Evolutionary conservation across 2,797 vertebrate genomes (phyloP).

Genomic region (Poeciliopsis paucimaculata): DNA sequence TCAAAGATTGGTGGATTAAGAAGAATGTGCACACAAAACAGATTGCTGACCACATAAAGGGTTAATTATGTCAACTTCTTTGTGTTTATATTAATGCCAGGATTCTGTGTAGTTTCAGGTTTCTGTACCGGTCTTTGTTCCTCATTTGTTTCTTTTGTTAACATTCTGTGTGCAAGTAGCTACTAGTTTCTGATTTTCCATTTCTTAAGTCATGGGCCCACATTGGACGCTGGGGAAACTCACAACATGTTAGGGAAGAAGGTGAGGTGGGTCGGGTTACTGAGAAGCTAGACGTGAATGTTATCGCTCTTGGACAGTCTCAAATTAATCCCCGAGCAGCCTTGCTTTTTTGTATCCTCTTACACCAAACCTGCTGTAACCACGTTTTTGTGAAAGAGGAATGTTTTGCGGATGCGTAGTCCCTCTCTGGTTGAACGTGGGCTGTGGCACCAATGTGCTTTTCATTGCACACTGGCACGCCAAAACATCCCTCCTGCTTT

Average conservation of each 20-base stretch:
- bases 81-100: background rate
- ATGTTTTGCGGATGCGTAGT: constrained; percentile 52
- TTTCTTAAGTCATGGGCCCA: background rate
- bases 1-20: background rate
- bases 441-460: constrained; percentile 54
- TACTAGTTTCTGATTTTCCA: background rate
- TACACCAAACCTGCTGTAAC: constrained; percentile 30
- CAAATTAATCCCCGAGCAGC: background rate
- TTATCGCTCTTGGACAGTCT: background rate
- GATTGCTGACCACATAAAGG: background rate
- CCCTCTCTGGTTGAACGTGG: constrained; percentile 48
- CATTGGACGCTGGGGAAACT: constrained; percentile 21
- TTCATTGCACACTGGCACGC: constrained; percentile 56
- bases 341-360: constrained; percentile 5
- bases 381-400: constrained; percentile 41
- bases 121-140: background rate
- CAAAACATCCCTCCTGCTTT: constrained; percentile 62
- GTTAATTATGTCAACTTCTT: background rate
- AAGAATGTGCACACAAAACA: background rate
- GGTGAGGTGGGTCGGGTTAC: constrained; percentile 41
- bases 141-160: background rate
- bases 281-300: constrained; percentile 19
- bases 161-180: background rate
- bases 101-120: background rate
- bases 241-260: constrained; percentile 34